These are phyloP conservation scores for Pantala flavescens DNA, from an alignment of 1,140 invertebrate genomes.

Conservation along the genomic window DNA sequence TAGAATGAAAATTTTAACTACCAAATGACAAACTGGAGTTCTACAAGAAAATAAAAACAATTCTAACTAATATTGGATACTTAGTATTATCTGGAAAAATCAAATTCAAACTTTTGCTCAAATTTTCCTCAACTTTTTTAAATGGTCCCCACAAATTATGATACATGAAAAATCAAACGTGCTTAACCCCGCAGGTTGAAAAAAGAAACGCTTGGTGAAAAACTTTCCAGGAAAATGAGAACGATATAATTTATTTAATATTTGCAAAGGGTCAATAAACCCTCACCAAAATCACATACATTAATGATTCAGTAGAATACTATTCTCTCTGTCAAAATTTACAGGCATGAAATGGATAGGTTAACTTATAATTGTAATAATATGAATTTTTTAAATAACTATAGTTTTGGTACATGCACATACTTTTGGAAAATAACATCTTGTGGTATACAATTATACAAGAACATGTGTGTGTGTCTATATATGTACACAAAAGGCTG, in stretches of 20 bases:
- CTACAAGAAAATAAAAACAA: no score
- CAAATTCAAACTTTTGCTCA: not conserved
- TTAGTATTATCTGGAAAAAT: no score
- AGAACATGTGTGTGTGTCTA: no score
- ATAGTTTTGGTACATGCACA: slow-evolving; percentile 1
- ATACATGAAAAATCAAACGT: not conserved
- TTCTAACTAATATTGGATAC: no score
- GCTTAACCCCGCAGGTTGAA: not conserved
- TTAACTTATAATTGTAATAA: not conserved
- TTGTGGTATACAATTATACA: not conserved
- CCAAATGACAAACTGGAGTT: no score
- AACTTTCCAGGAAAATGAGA: slow-evolving; percentile 7
- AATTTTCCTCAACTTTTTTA: not conserved
- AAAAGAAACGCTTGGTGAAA: not conserved
- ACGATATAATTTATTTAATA: not conserved
- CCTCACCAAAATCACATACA: not conserved
- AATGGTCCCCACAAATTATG: slow-evolving; percentile 1
- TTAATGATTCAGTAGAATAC: not conserved
- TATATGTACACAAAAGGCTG: no score
- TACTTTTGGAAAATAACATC: not conserved
- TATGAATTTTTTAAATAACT: not conserved
- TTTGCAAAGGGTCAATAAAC: not conserved
- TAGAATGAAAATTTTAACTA: no score
- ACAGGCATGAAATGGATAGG: not conserved
- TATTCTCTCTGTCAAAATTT: not conserved